A percentile compares a stretch with the other conserved stretches of the same genome.
Evolutionary conservation across 2,888 invertebrate species (phyloP).

Genomic region (Pilophorus perplexus): DNA sequence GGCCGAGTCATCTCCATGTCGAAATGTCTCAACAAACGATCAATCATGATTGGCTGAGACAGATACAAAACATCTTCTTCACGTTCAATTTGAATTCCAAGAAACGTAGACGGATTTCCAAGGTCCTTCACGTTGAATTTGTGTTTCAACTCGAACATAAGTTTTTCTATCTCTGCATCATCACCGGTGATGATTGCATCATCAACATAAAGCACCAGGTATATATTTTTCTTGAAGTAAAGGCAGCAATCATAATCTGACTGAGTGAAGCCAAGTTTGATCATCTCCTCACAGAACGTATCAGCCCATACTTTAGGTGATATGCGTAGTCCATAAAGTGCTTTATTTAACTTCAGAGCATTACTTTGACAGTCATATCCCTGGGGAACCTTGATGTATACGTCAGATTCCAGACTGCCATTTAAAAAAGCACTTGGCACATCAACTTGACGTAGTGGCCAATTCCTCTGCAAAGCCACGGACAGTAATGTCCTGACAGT

Average conservation of each 20-base stretch:
- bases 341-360: no score
- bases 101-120: not conserved
- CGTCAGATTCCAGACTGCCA: conserved; percentile 33
- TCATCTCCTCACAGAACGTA: no score
- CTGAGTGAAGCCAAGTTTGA: conserved; percentile 21
- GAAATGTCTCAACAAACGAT: not conserved
- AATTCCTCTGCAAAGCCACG: not conserved
- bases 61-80: not conserved
- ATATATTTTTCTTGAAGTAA: not conserved
- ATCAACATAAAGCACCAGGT: conserved; percentile 17
- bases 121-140: conserved; percentile 30
- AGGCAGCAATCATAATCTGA: conserved; percentile 28
- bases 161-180: not conserved
- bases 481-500: conserved; percentile 35
- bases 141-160: not conserved
- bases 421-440: conserved; percentile 43
- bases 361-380: not conserved
- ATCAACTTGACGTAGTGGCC: conserved; percentile 35
- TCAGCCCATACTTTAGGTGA: no score
- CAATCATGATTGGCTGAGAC: not conserved
- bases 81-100: not conserved
- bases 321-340: no score
- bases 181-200: conserved; percentile 1
- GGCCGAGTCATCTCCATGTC: not conserved
- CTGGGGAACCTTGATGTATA: no score